Percentiles rank a stretch among this genome's conserved stretches.
Conservation (phyloP, 2,888 invertebrate species). For the Pseudococcus jackbeardsleyi region DNA sequence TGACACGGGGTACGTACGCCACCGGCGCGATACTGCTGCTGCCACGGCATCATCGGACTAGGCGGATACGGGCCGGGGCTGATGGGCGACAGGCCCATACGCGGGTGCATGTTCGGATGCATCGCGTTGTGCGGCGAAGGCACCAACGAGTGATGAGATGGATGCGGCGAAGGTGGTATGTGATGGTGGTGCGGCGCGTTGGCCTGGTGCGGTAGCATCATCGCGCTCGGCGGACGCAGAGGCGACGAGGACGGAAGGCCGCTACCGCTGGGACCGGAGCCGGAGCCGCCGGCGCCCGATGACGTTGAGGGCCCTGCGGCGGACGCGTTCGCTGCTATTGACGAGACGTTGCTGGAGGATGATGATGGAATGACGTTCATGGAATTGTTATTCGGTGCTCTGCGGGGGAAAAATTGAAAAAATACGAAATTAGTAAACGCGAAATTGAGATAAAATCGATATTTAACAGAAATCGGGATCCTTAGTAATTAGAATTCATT, state of each 20-base stretch:
- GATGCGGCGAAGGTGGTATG: slow-evolving; percentile 60
- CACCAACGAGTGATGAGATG: slow-evolving; percentile 21
- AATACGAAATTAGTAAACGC: neutral
- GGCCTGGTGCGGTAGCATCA: slow-evolving; percentile 63
- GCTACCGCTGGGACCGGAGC: neutral
- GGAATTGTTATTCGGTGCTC: slow-evolving; percentile 55
- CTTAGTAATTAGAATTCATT: too few species aligned
- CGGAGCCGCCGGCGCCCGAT: neutral
- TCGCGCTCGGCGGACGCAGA: slow-evolving; percentile 45
- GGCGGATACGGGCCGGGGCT: slow-evolving; percentile 68
- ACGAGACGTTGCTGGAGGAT: neutral
- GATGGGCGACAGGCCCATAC: slow-evolving; percentile 61
- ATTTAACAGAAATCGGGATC: too few species aligned
- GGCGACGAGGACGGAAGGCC: slow-evolving; percentile 45
- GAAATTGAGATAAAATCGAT: too few species aligned
- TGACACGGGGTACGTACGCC: slow-evolving; percentile 69
- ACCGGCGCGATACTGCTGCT: slow-evolving; percentile 66
- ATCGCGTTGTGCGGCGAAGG: slow-evolving; percentile 56
- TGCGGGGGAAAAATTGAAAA: neutral
- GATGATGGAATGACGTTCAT: slow-evolving; percentile 48
- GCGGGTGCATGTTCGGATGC: slow-evolving; percentile 60
- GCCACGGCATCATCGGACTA: slow-evolving; percentile 68
- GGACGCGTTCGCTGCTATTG: neutral
- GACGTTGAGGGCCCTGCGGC: neutral
- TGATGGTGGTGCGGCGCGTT: slow-evolving; percentile 57